These are phyloP conservation scores for Hyla sarda DNA, from an alignment of 2,113 vertebrate genomes.

Conservation along the genomic window DNA sequence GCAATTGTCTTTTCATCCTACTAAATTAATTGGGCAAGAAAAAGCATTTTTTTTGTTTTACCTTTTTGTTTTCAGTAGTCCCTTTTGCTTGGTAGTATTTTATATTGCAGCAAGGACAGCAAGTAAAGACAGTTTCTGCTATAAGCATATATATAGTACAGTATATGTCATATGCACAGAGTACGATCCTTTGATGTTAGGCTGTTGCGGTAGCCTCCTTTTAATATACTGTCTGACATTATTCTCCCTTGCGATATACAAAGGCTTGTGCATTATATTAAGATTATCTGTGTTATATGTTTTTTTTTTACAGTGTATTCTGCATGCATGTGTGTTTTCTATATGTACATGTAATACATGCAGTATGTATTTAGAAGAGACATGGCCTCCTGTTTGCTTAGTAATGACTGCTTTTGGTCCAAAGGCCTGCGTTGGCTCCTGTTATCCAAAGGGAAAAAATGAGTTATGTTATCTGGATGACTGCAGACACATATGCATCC, in stretches of 20 bases:
- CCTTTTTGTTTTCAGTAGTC: too few species aligned
- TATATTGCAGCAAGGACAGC: too few species aligned
- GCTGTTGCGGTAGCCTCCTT: background rate
- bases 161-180: too few species aligned
- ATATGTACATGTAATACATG: constrained; percentile 68
- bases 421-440: constrained; percentile 76
- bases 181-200: too few species aligned
- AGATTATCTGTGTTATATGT: background rate
- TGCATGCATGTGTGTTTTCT: background rate
- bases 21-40: too few species aligned
- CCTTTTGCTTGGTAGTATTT: too few species aligned
- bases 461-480: constrained; percentile 93
- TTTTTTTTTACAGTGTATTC: background rate
- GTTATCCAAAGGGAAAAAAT: constrained; percentile 78
- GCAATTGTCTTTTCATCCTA: too few species aligned
- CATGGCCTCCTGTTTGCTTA: constrained; percentile 77
- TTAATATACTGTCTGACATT: background rate
- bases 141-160: too few species aligned
- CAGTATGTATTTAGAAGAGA: constrained; percentile 82
- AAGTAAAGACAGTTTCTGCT: too few species aligned
- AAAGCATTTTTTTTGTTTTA: too few species aligned
- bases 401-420: constrained; percentile 84
- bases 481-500: constrained; percentile 89
- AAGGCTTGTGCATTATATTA: too few species aligned
- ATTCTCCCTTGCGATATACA: too few species aligned